Evolutionary conservation across 2,113 vertebrate genomes (phyloP), one percentile per base, ranked within the genome.

Genomic region (Hiodon alosoides): DNA sequence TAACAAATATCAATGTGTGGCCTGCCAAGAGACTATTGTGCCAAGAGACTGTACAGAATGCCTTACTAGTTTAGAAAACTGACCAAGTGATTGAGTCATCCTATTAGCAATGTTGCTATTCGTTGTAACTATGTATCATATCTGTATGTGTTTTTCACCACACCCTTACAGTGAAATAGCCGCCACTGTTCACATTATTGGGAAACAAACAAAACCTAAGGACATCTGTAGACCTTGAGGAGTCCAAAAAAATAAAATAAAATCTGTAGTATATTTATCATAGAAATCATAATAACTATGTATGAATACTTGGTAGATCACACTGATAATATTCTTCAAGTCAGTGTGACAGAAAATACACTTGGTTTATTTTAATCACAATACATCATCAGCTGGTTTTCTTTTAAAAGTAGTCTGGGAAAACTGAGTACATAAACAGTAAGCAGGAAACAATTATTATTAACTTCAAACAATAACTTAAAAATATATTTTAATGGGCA

Each of bases 1-100:
- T 83, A 62, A 64, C 72, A 81, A 81, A 83, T 83, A 86, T 71
- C 51, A 54, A 79, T 78, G 8, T 48, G 2, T 58, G 67, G 77
- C 80, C 72, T 70, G 67, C 81, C 80, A 79, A 8, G 67, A 78
- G 71, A 80, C 68, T 60, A 14, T 52, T 4, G 55, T 9, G 67
- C 75, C 54, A 66, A 79, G 79, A 78, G 53, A 48, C 70, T 14
- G 59, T 76, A 53, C 55, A 8, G 67, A 46, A 60, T 16, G 2
- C 51, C 11, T 70, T 4, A 68, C 55, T 53, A 4, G 47, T 55
- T 16, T n/a, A n/a, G 14, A 54, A n/a, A 70, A 70, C 16, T 71
- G 69, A 71, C 69, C 47, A 10, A 31, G 69, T 31, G 8, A 58
- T 4, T 48, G 55, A 71, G 11, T 71, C 55, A 58, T 59, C 17